phyloP scores from a whole-genome alignment of 1,140 invertebrate species.

The Ericerus pela region DNA sequence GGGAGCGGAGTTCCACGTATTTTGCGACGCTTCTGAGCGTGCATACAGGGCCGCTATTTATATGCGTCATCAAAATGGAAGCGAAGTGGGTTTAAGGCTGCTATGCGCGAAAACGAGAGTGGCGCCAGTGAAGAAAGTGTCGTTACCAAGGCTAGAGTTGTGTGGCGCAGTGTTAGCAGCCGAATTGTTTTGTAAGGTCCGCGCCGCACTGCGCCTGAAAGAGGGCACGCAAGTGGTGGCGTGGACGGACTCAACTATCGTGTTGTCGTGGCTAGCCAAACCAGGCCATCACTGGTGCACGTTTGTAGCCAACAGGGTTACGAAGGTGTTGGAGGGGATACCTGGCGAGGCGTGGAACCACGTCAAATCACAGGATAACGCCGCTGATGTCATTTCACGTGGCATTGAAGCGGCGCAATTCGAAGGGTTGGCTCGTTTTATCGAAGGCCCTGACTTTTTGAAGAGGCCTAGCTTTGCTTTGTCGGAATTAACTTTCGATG shows the following conservation, averaged over 20 bases:
- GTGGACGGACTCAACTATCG: conserved; percentile 16
- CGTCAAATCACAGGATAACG: conserved; percentile 22
- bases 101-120: conserved; percentile 19
- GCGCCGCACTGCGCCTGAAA: not conserved
- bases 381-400: conserved; percentile 24
- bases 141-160: conserved; percentile 27
- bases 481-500: too few relatives aligned
- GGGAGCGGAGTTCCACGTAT: conserved; percentile 8
- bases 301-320: conserved; percentile 14
- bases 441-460: too few relatives aligned
- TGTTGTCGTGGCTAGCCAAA: conserved; percentile 13
- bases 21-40: not conserved
- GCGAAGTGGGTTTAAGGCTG: not conserved
- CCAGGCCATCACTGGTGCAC: conserved; percentile 4
- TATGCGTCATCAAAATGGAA: not conserved
- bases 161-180: conserved; percentile 26
- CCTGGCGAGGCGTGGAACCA: conserved; percentile 18
- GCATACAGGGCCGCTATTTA: conserved; percentile 6
- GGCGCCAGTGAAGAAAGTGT: conserved; percentile 24
- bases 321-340: conserved; percentile 25
- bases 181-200: conserved; percentile 3
- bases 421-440: too few relatives aligned
- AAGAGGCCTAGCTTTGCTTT: too few relatives aligned
- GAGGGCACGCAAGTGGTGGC: not conserved
- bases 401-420: conserved; percentile 18